Conservation (phyloP, 2,888 invertebrate species). For the Dicycla oo region DNA sequence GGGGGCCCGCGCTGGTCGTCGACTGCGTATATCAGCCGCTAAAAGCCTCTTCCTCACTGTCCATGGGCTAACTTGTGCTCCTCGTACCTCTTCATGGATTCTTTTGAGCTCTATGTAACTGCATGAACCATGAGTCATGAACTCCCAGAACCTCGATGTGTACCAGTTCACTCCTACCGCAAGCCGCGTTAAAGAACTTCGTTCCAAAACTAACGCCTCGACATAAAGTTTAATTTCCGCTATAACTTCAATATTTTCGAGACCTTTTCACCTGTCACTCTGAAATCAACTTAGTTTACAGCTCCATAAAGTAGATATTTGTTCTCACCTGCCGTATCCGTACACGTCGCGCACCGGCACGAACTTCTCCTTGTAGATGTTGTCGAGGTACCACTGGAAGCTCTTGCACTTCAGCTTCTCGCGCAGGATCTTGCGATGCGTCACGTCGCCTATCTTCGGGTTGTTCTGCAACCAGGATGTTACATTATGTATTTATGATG, state of each 20-base stretch:
- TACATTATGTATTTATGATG: background rate
- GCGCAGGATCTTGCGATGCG: slow-evolving; percentile 94
- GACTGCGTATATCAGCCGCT: no score
- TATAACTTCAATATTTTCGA: background rate
- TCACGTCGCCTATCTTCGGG: slow-evolving; percentile 94
- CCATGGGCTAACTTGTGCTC: no score
- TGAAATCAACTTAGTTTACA: no score
- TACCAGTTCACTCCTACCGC: no score
- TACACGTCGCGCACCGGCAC: slow-evolving; percentile 95
- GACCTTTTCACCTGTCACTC: background rate
- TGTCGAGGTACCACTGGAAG: slow-evolving; percentile 98
- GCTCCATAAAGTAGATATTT: background rate
- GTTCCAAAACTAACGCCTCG: no score
- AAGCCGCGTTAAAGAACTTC: no score
- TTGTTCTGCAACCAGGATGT: slow-evolving; percentile 79
- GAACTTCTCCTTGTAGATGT: slow-evolving; percentile 97
- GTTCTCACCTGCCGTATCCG: slow-evolving; percentile 92
- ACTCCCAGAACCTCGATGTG: no score
- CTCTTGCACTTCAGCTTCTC: slow-evolving; percentile 95
- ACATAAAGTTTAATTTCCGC: background rate
- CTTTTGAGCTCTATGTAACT: no score
- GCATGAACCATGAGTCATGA: no score
- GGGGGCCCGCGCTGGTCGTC: no score
- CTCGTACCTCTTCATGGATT: no score
- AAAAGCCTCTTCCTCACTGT: no score